Evolutionary conservation across 1,140 invertebrate species (phyloP).

Genomic region (Apis florea): DNA sequence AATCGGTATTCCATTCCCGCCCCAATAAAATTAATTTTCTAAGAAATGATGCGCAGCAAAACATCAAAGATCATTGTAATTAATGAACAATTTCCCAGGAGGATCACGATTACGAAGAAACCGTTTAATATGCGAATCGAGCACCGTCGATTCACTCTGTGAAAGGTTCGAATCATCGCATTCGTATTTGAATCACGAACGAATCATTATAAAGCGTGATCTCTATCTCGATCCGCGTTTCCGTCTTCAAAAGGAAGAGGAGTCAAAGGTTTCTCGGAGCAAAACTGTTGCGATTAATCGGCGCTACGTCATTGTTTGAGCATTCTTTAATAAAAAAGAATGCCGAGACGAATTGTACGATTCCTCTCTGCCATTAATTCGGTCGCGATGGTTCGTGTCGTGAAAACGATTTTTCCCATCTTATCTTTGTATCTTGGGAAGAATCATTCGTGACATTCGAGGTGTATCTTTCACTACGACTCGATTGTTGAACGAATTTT

Average conservation of each 20-base stretch:
- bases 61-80: neutral
- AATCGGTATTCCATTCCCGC: no score
- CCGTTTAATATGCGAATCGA: neutral
- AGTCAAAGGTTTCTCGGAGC: neutral
- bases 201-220: slow-evolving; percentile 7
- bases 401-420: neutral
- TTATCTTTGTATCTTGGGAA: neutral
- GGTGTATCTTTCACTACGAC: slow-evolving; percentile 4
- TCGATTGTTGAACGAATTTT: neutral
- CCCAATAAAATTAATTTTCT: no score
- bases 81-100: neutral
- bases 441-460: neutral
- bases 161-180: slow-evolving; percentile 9
- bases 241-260: neutral
- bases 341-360: neutral
- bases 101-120: neutral
- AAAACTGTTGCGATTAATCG: neutral
- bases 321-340: neutral
- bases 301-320: no score
- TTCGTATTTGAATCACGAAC: slow-evolving; percentile 17
- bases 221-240: slow-evolving; percentile 1
- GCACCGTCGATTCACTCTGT: neutral
- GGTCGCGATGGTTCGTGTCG: neutral
- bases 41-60: no score
- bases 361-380: neutral